These are phyloP conservation scores for Lophius piscatorius DNA, from an alignment of 2,113 vertebrate species.

Conservation along the genomic window DNA sequence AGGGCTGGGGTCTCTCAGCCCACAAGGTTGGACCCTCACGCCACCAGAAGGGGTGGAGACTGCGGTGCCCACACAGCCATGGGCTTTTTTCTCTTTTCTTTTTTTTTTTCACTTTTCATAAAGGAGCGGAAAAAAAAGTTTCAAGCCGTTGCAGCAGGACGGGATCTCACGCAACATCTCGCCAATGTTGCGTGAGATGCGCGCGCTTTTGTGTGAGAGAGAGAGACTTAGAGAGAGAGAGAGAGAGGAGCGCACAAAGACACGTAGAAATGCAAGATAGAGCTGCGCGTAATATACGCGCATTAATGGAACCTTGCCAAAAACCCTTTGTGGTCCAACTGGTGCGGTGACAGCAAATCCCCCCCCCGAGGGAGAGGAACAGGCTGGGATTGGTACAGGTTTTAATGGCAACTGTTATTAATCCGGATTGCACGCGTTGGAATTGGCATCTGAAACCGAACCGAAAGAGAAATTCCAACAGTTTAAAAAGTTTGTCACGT, in stretches of 20 bases:
- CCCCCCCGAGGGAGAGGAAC: constrained; percentile 37
- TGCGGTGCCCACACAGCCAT: constrained; percentile 11
- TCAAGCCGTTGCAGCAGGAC: neutral
- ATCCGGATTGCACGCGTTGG: constrained; percentile 31
- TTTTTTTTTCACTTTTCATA: no score
- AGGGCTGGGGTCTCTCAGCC: constrained; percentile 37
- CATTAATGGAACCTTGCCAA: constrained; percentile 52
- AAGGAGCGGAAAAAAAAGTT: constrained; percentile 13
- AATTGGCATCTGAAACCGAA: constrained; percentile 23
- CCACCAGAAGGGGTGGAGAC: constrained; percentile 69
- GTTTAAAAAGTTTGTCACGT: constrained; percentile 51
- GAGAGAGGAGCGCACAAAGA: neutral
- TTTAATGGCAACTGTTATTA: constrained; percentile 48
- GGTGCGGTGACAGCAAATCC: constrained; percentile 53
- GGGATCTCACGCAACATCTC: constrained; percentile 65
- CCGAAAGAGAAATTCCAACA: neutral
- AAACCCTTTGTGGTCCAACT: constrained; percentile 36
- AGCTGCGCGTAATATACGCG: constrained; percentile 36
- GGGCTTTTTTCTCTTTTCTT: constrained; percentile 1
- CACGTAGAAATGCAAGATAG: neutral
- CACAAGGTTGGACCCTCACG: constrained; percentile 64
- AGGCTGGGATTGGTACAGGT: constrained; percentile 40
- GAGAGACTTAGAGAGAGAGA: neutral
- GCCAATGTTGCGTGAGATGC: constrained; percentile 57
- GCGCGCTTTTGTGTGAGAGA: constrained; percentile 28